Evolutionary conservation across 2,888 invertebrate species (phyloP), one percentile per base, ranked within the genome.

Genomic region (Sminthurides aquaticus): DNA sequence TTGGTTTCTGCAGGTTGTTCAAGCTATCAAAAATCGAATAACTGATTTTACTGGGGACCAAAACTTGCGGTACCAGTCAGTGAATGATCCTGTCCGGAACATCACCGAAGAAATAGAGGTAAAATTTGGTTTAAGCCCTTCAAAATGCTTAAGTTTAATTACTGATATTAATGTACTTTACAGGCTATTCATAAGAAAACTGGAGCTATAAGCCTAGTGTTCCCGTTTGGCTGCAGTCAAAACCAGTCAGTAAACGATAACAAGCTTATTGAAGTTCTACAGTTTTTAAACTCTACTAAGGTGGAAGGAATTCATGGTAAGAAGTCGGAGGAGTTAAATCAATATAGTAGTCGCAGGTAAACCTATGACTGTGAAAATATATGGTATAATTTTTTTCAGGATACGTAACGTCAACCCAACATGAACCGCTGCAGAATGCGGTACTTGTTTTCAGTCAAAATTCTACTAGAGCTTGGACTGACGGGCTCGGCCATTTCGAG

Each of bases 401-500:
- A n/a, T 72, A 71, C 52, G 68, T 74, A 3, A 70, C 71, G 0
- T 69, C 73, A 11, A 55, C 67, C 25, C 49, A 65, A 1, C 71
- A 73, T 55, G 72, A 70, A 26, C 74, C 74, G 0, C 55, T 74
- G 18, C 57, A 60, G 25, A 69, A 70, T 58, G 73, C 71, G 24
- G 61, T 65, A 57, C 24, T 74, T 3, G 52, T 56, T 11, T 72
- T 74, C 62, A 67, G 66, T n/a, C 62, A 63, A 5, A 72, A 73
- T 48, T 28, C 49, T n/a, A 72, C 73, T 1, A 62, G 59, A 22
- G 65, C 70, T 1, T 55, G 66, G 49, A 68, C 72, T 0, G 73
- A 74, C 57, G 61, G 67, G n/a, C 27, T 73, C 11, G 74, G 74
- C 8, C 72, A 70, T 43, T 74, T 74, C 67, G 74, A 72, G 43